Base-by-base conservation (phyloP, 2,888 invertebrate genomes). In the Strigamia maritima region DNA sequence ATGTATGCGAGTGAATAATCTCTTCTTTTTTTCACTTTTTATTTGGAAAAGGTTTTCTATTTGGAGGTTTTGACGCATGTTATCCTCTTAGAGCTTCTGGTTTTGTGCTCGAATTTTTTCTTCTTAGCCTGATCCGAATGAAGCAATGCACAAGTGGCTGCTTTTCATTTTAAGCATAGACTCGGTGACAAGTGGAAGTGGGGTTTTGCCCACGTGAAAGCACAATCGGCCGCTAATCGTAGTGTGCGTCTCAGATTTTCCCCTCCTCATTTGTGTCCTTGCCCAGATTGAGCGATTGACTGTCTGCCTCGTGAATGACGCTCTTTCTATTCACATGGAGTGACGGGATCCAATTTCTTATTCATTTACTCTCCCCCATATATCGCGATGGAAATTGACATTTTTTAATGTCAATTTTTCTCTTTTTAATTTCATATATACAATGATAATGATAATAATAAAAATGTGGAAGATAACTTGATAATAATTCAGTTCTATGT, bases 111-210 rank as follows among this genome's bases (percentile, higher is more conserved):
- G 70, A 14, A 70, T 70, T 70, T 70, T 70, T 70, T 70, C 24
- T 26, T 28, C 28, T 24, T 28, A 10, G 70, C n/a, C 2, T 70
- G 70, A 70, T 70, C 70, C 70, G 70, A 70, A 70, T 26, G 70
- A 70, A 70, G 14, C 70, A 28, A 70, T 70, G 70, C 14, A 70
- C 70, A 70, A 70, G 70, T 70, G 70, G 70, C 28, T 70, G 26
- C 70, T 70, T 70, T 70, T 70, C 70, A 70, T 70, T 70, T 70
- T 70, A 70, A 70, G 70, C 70, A 70, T 70, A 70, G 70, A 70
- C 70, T 70, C 70, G 70, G 70, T 70, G 70, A 70, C 70, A 70
- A 70, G 70, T 70, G 70, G 70, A 70, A 70, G 70, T 70, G 70
- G 70, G 70, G 70, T 70, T 70, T 70, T n/a, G 28, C 10, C 70